phyloP scores from a whole-genome alignment of 2,888 invertebrate species.

The Beris morrisii region DNA sequence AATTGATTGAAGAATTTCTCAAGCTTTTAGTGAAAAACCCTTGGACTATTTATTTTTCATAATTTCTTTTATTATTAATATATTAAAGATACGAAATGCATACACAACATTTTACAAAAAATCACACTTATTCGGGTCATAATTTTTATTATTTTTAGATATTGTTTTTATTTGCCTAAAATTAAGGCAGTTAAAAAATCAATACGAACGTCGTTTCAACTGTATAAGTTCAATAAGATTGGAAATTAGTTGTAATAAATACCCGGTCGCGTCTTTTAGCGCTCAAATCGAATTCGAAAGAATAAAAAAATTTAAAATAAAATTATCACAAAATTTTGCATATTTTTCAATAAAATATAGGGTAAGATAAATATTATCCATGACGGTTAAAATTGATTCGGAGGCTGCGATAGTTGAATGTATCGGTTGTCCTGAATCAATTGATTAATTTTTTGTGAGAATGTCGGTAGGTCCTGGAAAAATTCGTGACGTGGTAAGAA shows the following conservation, averaged over 20 bases:
- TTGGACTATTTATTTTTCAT: too few relatives aligned
- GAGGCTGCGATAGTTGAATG: conserved; percentile 49
- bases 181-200: not conserved
- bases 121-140: conserved; percentile 34
- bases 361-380: conserved; percentile 32
- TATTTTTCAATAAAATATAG: conserved; percentile 21
- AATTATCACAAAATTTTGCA: conserved; percentile 30
- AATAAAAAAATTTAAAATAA: conserved; percentile 4
- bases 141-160: conserved; percentile 19
- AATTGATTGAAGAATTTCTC: too few relatives aligned
- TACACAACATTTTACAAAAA: conserved; percentile 37
- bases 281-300: conserved; percentile 18
- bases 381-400: conserved; percentile 23
- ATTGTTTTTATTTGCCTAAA: not conserved
- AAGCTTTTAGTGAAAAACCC: too few relatives aligned
- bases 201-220: not conserved
- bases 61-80: conserved; percentile 14
- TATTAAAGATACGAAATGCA: conserved; percentile 36
- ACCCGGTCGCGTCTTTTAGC: conserved; percentile 26
- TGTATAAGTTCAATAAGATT: not conserved
- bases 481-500: conserved; percentile 21
- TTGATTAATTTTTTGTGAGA: conserved; percentile 55
- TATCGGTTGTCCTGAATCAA: conserved; percentile 55
- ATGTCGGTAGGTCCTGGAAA: conserved; percentile 56
- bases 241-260: not conserved